Base-by-base conservation (phyloP, 1,140 invertebrate species). In the Babylonia areolata region DNA sequence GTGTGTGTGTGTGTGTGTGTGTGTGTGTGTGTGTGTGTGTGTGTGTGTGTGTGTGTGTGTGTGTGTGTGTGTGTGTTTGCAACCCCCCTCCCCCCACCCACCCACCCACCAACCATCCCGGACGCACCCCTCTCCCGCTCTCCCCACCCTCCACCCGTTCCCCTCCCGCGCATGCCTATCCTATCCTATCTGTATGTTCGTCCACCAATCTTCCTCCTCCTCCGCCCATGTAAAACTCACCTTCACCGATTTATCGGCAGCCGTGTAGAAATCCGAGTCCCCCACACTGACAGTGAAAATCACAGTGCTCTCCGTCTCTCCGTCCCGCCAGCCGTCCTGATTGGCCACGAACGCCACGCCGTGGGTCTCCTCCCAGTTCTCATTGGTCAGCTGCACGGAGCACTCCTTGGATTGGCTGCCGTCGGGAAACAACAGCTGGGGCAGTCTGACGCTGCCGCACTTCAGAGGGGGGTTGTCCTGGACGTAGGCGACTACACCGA, bases 401-500 rank as follows among this genome's bases (percentile, higher is more conserved):
- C 89, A 90, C 3, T 82, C 80, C 46, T 87, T 73, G 6, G 87
- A 80, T n/a, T 86, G 85, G 31, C 42, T 80, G 28, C 58, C 78
- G 54, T 87, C 85, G 33, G 87, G 85, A 46, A 90, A 88, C 1
- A 88, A 54, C 35, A 90, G 69, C 64, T 90, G 89, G 2, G 89
- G 83, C 31, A 89, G 69, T 15, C 46, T 42, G 51, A 82, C 23
- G 39, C 51, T 58, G 40, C 17, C 46, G 40, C 88, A 85, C 42
- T 46, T 42, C 3, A 87, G 28, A 28, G 86, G 78, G 28, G 64
- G 73, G 15, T 85, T 17, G 40, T 89, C 81, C 28, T 15, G 40
- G 9, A 85, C n/a, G 40, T 33, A 80, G 12, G 86, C 51, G 31
- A 88, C 64, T 15, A 90, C 85, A 28, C 51, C 71, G 35, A 88